Evolutionary conservation across 2,113 vertebrate genomes (phyloP).

Genomic region (Lichenostomus cassidix): DNA sequence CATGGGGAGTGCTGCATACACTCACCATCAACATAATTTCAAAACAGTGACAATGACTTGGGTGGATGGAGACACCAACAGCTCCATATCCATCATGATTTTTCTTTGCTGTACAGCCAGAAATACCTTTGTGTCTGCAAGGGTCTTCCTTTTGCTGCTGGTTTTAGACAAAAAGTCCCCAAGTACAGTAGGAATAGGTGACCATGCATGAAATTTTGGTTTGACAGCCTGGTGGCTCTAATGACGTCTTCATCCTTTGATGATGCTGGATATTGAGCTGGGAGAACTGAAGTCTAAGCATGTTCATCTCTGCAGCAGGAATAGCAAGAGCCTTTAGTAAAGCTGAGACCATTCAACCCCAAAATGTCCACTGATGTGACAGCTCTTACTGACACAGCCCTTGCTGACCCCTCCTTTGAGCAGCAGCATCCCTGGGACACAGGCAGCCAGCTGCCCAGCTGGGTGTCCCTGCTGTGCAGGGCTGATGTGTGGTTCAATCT

Average conservation of each 20-base stretch:
- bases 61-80: background rate
- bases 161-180: background rate
- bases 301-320: background rate
- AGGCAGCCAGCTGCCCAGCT: background rate
- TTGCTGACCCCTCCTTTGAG: background rate
- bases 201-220: background rate
- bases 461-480: background rate
- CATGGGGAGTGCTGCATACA: accelerated
- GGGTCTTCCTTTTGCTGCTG: background rate
- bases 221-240: background rate
- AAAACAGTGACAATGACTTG: background rate
- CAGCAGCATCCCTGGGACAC: background rate
- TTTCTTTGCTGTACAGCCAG: background rate
- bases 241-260: background rate
- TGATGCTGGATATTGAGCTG: background rate
- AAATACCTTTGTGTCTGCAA: background rate
- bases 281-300: background rate
- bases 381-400: background rate
- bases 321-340: background rate
- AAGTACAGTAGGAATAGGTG: background rate
- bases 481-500: background rate
- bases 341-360: background rate
- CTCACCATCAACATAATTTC: background rate
- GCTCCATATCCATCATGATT: background rate
- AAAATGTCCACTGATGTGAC: background rate